Base-by-base conservation (phyloP, 2,113 vertebrate species). In the Mixornis gularis region DNA sequence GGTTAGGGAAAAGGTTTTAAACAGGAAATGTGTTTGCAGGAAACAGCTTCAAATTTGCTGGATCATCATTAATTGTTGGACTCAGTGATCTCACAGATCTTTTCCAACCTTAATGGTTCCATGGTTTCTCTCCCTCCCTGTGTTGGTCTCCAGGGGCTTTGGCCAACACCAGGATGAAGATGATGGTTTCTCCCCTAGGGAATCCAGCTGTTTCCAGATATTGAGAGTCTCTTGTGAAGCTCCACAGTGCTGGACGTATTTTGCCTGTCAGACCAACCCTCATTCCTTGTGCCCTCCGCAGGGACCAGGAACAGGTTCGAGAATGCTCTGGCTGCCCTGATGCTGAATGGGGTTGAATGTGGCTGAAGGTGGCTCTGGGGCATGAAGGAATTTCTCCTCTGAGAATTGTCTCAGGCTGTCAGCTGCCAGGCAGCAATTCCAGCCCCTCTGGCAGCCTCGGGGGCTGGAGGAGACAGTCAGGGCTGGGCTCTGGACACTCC, bases 231-330 rank as follows among this genome's bases (percentile, higher is more conserved):
- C 11, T 49, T 17, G 46, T 71, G 43, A 78, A 55, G 44, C 43
- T 44, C 34, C 4, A 4, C 38, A 68, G 38, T 1, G 1, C 49
- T 1, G 6, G 27, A 14, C 0, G 0, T 3, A 8, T 38, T 73
- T 14, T 20, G 0, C 24, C 30, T 30, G 46, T 48, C 63, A 22
- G 43, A 48, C 43, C 13, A 59, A 2, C 53, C 32, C 40, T 60
- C 56, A 38, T 32, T 32, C 43, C 25, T 25, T 2, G 43, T 49
- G 44, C 18, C 44, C 1, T 1, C 21, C 0, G 0, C 1, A 2
- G 60, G 46, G 36, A 81, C 14, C 25, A 17, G 64, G 34, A 41
- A 8, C 1, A 6, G 26, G 9, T 22, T 20, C 21, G 0, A 0
- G 36, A 36, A 51, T 66, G 68, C 7, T 79, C 49, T 4, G 5